Percentiles rank a stretch among this genome's conserved stretches.
Evolutionary conservation across 2,113 vertebrate genomes (phyloP).

Genomic region (Gambusia affinis): DNA sequence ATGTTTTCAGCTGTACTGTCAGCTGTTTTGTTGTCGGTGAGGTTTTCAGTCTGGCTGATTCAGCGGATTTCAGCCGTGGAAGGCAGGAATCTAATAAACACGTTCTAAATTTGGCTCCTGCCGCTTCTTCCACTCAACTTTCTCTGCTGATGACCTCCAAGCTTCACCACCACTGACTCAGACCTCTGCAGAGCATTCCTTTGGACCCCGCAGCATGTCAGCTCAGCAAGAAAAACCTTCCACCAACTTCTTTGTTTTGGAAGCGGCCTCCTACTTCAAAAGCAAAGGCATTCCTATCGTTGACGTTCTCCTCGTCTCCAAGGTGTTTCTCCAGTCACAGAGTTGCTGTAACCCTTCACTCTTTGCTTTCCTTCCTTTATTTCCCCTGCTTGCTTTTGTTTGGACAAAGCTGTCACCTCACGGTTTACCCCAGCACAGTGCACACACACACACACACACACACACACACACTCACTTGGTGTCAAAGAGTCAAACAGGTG

Average conservation of each 20-base stretch:
- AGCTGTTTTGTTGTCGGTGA: neutral
- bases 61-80: too few species aligned
- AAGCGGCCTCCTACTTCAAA: neutral
- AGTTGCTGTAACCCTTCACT: constrained; percentile 12
- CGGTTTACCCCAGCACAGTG: neutral
- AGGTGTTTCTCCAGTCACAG: constrained; percentile 25
- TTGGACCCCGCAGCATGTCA: neutral
- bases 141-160: neutral
- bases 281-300: neutral
- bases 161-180: constrained; percentile 31
- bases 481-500: constrained; percentile 8
- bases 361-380: constrained; percentile 7
- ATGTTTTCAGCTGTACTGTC: neutral
- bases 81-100: constrained; percentile 30
- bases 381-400: constrained; percentile 21
- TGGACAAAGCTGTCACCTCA: neutral
- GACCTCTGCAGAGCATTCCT: neutral
- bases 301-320: constrained; percentile 26
- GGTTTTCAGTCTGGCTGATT: neutral
- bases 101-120: constrained; percentile 30
- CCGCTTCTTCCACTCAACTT: neutral
- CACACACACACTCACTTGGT: constrained; percentile 10
- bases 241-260: neutral
- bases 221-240: neutral
- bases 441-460: neutral